These are phyloP conservation scores for Scylla paramamosain DNA, from an alignment of 1,140 invertebrate species.

Conservation along the genomic window DNA sequence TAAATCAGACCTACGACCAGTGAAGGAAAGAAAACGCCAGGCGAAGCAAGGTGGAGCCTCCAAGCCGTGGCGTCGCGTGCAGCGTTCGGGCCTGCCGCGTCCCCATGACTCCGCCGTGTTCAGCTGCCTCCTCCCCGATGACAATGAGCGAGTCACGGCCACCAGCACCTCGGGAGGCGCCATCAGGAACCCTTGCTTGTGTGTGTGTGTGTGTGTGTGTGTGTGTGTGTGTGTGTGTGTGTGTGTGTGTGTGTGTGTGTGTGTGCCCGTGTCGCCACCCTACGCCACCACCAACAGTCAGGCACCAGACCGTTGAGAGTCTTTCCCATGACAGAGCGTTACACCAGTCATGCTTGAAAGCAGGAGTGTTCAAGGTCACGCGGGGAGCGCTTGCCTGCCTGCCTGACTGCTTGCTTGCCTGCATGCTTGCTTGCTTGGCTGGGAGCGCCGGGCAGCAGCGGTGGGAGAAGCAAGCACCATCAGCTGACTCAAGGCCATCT, in stretches of 20 bases:
- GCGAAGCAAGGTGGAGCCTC: not conserved
- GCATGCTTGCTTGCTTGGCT: not conserved
- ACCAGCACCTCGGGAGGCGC: not conserved
- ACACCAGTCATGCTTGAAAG: conserved; percentile 9
- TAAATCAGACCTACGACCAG: not conserved
- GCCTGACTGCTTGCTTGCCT: not conserved
- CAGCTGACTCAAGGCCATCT: not conserved
- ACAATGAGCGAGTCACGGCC: not conserved
- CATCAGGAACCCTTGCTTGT: not conserved
- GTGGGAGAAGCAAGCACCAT: not conserved
- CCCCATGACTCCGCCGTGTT: not conserved
- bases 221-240: not conserved
- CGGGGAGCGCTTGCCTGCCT: not conserved
- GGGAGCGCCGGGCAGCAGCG: not conserved
- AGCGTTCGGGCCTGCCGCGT: not conserved
- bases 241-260: not conserved
- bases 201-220: not conserved
- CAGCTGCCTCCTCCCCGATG: not conserved
- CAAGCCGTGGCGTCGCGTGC: not conserved
- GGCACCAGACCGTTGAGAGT: conserved; percentile 9
- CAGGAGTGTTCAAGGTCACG: not conserved
- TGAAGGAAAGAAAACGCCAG: not conserved
- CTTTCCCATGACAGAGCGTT: conserved; percentile 10
- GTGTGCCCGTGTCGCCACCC: not conserved
- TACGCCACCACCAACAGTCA: not conserved